Percentiles rank a stretch among this genome's conserved stretches.
These are phyloP conservation scores for Drosophila grimshawi DNA, from an alignment of 1,140 invertebrate species.

Conservation along the genomic window DNA sequence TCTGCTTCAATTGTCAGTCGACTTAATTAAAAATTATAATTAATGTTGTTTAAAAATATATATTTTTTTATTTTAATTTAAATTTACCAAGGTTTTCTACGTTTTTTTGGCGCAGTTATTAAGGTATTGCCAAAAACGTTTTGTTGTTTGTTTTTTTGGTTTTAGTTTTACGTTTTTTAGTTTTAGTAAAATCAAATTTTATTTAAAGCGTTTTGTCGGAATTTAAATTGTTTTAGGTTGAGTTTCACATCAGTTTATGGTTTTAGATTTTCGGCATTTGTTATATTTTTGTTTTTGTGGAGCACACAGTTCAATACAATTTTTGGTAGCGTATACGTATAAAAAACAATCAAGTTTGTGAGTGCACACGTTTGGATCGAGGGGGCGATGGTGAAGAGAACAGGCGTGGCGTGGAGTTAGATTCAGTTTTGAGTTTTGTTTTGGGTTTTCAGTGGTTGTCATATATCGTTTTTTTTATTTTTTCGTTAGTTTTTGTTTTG, in stretches of 20 bases:
- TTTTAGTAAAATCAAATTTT: conserved; percentile 42
- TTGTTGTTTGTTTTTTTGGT: conserved; percentile 50
- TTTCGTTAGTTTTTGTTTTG: conserved; percentile 50
- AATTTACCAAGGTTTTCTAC: conserved; percentile 79
- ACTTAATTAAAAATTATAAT: conserved; percentile 43
- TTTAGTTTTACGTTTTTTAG: conserved; percentile 29
- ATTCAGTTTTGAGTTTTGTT: conserved; percentile 28
- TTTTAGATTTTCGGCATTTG: conserved; percentile 15
- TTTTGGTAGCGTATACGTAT: conserved; percentile 27
- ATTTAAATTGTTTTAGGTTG: conserved; percentile 57
- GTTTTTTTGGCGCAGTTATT: conserved; percentile 46
- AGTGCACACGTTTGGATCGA: conserved; percentile 46
- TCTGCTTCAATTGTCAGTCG: conserved; percentile 27
- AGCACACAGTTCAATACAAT: conserved; percentile 46
- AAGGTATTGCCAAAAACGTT: conserved; percentile 43
- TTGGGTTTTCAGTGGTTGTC: conserved; percentile 19
- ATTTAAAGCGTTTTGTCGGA: conserved; percentile 56
- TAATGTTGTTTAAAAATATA: conserved; percentile 29
- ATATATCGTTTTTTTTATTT: conserved; percentile 47
- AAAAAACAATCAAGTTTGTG: conserved; percentile 46
- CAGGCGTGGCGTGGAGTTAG: conserved; percentile 43
- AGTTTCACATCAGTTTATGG: conserved; percentile 47
- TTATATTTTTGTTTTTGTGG: conserved; percentile 16
- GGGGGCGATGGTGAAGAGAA: conserved; percentile 31
- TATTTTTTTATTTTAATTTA: conserved; percentile 32